Evolutionary conservation across 2,797 vertebrate genomes (phyloP), one percentile per base, ranked within the genome.

Genomic region (Lemur catta): DNA sequence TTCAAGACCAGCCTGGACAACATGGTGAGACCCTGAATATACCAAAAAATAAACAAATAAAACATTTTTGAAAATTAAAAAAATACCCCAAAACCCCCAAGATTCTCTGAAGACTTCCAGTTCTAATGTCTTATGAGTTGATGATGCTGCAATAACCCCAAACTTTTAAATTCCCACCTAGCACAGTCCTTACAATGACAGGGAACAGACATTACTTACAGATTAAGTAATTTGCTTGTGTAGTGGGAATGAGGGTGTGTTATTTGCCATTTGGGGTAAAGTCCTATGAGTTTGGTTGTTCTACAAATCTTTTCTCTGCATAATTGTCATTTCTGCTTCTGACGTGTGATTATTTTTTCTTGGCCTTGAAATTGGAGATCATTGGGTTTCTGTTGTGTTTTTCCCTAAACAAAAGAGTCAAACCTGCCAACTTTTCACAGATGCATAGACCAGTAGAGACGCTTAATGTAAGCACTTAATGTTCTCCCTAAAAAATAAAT

Each of bases 271-370:
- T 30, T 33, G 59, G 33, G 74, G 43, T 81, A 5, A 94, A 75
- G 46, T 79, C 28, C 24, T 79, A 4, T 61, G 61, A 75, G 26
- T 71, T 90, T 22, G 33, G 67, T 28, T 92, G 20, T 91, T 93
- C 84, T 3, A 57, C 85, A 85, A 87, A 72, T 22, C 65, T 92
- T 89, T 65, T 63, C 74, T 86, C n/a, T 50, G 26, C 9, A 55
- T 43, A 96, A 84, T 59, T 71, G n/a, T 52, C 74, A 84, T 74
- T 96, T 72, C 65, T 63, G 30, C 91, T 80, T 26, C 63, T 92
- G 65, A 74, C 6, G 4, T 48, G 33, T 75, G 52, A 76, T 84
- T 94, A 67, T 30, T 61, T 79, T 96, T 76, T 65, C 75, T 84
- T 75, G 52, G n/a, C 18, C 87, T 86, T 85, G 81, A 71, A 84